Base-by-base conservation (phyloP, 2,797 vertebrate genomes). In the Valencia hispanica region DNA sequence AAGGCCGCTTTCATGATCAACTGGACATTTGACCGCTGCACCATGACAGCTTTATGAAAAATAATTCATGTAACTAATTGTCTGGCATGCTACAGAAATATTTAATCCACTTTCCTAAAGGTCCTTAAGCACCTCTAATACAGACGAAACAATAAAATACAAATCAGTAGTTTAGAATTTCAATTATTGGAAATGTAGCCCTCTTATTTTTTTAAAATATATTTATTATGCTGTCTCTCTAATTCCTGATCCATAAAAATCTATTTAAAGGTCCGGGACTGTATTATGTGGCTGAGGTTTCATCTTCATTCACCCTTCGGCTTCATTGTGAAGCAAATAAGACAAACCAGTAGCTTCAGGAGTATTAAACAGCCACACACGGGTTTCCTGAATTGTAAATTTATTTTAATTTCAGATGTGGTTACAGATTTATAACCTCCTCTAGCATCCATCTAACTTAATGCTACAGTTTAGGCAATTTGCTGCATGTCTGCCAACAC, bases 1-100 rank as follows among this genome's bases (percentile, higher is more conserved):
- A 71, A 85, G 86, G 85, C 78, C 73, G 53, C 22, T 78, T 86
- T 45, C 78, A 77, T 43, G 69, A 84, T 22, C 75, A 10, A 74
- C 57, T 15, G 61, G 79, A 85, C 78, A 69, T 77, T 77, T 72
- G 79, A 84, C 53, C 48, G 5, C 73, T 51, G 51, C 20, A 22
- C 74, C 69, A 45, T 6, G 77, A 70, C 70, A 71, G 22, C 59
- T 45, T 2, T 27, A 45, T 72, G 69, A 43, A 66, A 59, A 39
- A 39, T n/a, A n/a, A n/a, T 14, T 45, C 48, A 7, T 50, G 66
- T 43, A 50, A 36, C 15, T 25, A 18, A 17, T 57, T 27, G 25
- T 17, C 66, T 63, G 25, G 47, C 61, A 55, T 80, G 74, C 50
- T 45, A 50, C 61, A 36, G 10, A 65, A 65, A 39, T 5, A 7